A percentile compares a stretch with the other conserved stretches of the same genome.
Evolutionary conservation across 2,888 invertebrate species (phyloP).

Genomic region (Nephrotoma appendiculata): DNA sequence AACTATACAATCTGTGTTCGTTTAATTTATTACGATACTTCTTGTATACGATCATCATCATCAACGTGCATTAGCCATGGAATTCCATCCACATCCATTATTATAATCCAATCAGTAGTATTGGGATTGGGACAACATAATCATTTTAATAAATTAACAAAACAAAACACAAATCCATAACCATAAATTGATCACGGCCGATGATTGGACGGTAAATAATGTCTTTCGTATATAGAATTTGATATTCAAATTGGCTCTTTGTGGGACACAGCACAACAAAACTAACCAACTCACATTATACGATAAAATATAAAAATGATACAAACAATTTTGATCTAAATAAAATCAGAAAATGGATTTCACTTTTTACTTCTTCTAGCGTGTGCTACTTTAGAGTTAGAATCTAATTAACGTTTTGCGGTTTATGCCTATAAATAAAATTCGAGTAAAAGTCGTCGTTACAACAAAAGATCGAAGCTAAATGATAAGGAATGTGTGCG

Average conservation of each 20-base stretch:
- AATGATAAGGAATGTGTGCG: too few relatives aligned
- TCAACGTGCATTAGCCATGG: neutral
- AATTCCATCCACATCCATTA: neutral
- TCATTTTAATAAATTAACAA: neutral
- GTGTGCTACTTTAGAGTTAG: neutral
- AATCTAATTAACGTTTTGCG: neutral
- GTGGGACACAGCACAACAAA: neutral
- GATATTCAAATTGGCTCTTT: neutral
- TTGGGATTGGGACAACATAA: neutral
- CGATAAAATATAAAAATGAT: too few relatives aligned
- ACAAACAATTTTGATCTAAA: neutral
- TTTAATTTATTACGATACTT: neutral
- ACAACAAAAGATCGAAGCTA: too few relatives aligned
- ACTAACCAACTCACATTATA: neutral
- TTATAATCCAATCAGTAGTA: neutral
- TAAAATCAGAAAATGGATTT: neutral
- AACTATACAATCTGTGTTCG: neutral
- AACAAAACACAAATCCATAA: neutral
- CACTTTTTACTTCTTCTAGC: neutral
- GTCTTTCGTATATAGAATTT: neutral
- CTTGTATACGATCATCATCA: neutral
- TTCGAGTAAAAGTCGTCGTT: neutral
- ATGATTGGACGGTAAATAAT: neutral
- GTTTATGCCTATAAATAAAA: neutral
- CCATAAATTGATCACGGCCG: neutral